phyloP scores from a whole-genome alignment of 30 jellyfish, hydroid and myxozoan species.

The Clytia hemisphaerica region DNA sequence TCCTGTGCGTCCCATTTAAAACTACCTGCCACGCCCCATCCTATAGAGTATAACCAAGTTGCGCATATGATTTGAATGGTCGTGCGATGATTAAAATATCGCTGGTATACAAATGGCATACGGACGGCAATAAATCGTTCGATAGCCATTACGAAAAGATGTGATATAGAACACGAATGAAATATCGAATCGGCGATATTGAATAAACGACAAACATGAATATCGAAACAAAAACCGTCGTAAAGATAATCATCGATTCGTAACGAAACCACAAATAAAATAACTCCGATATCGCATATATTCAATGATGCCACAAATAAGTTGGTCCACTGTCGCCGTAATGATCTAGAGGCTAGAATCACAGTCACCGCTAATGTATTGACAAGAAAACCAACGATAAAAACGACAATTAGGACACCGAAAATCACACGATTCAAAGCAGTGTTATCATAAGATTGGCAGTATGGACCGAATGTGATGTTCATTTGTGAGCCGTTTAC shows the following conservation, averaged over 20 bases:
- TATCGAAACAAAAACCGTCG: constrained; percentile 51
- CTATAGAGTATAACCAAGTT: constrained; percentile 59
- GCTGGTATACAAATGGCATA: constrained; percentile 53
- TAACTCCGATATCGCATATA: constrained; percentile 58
- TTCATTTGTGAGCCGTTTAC: no score
- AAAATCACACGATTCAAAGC: no score
- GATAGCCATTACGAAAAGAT: constrained; percentile 56
- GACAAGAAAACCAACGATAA: constrained; percentile 32
- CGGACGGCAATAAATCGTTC: constrained; percentile 47
- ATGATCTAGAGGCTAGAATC: constrained; percentile 22
- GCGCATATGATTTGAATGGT: constrained; percentile 29
- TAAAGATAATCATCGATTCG: constrained; percentile 29
- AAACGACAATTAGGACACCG: constrained; percentile 38
- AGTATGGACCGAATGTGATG: no score
- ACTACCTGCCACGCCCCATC: constrained; percentile 59
- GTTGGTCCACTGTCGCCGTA: constrained; percentile 41
- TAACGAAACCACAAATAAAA: constrained; percentile 40
- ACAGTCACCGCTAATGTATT: constrained; percentile 46
- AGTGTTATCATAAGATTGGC: no score
- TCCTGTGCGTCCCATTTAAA: constrained; percentile 48
- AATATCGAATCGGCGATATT: constrained; percentile 44
- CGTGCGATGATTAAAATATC: constrained; percentile 27
- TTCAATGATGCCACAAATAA: constrained; percentile 55
- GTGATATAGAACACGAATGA: constrained; percentile 51
- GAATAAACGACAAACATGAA: constrained; percentile 28